Base-by-base conservation (phyloP, 2,797 vertebrate genomes). In the Rhynchotus rufescens region DNA sequence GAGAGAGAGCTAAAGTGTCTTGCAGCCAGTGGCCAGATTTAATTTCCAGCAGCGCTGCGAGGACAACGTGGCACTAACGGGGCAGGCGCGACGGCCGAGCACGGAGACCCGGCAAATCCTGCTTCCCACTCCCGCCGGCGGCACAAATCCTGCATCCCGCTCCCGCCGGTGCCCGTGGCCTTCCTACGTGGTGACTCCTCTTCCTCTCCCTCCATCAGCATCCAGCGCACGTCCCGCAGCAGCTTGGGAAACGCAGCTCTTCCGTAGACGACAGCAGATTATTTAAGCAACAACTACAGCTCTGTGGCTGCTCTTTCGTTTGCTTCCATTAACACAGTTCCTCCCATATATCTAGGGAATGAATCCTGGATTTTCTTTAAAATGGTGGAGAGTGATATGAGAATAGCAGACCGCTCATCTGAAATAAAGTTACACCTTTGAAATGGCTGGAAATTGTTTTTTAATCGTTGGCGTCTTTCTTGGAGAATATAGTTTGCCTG, bases 1-100 rank as follows among this genome's bases (percentile, higher is more conserved):
- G 89, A 87, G 89, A 89, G 77, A 94, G 92, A 95, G 93, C 92
- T 90, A 36, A 89, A 95, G 93, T 82, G 76, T 86, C 84, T 80
- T 36, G 47, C 30, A 91, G 92, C 80, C 94, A 82, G 90, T 47
- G 80, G 86, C 92, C 89, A 86, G 91, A 95, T 92, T 91, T 86
- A 15, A 34, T 72, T 89, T 88, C 96, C 94, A 91, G 89, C 88
- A 25, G 86, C 32, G 95, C 1, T 10, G 10, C 36, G 36, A 36
- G 36, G 36, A 36, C 36, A 36, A 36, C 8, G 36, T 9, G 36
- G 9, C 36, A 36, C 36, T 36, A 36, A 36, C 36, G 36, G 36
- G 9, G 36, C 4, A 10, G 36, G 36, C 36, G 10, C 10, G 36
- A 36, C 10, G 36, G 34, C 84, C n/a, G n/a, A n/a, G n/a, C n/a